phyloP scores from a whole-genome alignment of 1,140 invertebrate genomes.

The Tetramorium simillimum region DNA sequence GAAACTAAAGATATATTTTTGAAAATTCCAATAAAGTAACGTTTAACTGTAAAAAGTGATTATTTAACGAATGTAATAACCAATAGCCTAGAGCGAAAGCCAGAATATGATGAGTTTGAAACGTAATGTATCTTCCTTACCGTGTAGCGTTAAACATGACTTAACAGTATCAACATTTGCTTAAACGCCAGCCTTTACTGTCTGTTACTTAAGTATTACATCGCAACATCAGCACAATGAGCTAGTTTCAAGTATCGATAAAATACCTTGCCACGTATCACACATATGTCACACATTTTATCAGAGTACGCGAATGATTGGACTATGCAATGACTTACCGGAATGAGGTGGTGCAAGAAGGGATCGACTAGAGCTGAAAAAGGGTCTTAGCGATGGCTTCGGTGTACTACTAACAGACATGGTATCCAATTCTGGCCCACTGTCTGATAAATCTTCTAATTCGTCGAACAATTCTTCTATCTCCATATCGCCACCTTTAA shows the following conservation, averaged over 20 bases:
- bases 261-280: constrained; percentile 35
- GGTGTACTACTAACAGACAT: constrained; percentile 98
- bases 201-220: constrained; percentile 22
- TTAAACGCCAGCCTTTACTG: constrained; percentile 31
- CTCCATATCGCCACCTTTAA: constrained; percentile 87
- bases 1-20: background rate
- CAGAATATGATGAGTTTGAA: constrained; percentile 29
- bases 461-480: constrained; percentile 94
- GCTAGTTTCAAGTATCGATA: constrained; percentile 41
- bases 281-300: constrained; percentile 47
- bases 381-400: constrained; percentile 97
- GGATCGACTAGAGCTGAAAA: constrained; percentile 96
- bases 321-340: constrained; percentile 79
- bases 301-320: constrained; percentile 3
- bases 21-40: constrained; percentile 7
- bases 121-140: constrained; percentile 56
- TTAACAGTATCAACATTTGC: constrained; percentile 49
- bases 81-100: constrained; percentile 63
- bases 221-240: constrained; percentile 27
- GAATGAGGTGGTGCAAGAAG: constrained; percentile 85
- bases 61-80: constrained; percentile 13
- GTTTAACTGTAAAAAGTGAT: constrained; percentile 50
- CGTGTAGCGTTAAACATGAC: constrained; percentile 48
- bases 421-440: constrained; percentile 97
- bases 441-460: constrained; percentile 96